Conservation (phyloP, 2,113 vertebrate species). For the Penelope pileata region DNA sequence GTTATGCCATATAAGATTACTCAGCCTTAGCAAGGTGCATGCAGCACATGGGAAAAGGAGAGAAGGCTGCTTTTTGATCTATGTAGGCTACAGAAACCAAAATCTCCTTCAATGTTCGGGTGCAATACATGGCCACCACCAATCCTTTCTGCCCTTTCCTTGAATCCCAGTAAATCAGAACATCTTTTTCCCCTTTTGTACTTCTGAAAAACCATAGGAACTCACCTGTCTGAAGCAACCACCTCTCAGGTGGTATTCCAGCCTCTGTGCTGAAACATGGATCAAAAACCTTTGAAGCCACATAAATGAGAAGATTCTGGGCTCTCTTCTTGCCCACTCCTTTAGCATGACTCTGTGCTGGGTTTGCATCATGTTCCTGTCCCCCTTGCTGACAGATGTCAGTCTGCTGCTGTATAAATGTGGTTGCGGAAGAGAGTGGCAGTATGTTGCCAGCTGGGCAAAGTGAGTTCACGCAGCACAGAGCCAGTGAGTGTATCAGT, state of each 20-base stretch:
- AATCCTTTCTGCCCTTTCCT: not conserved
- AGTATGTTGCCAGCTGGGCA: not conserved
- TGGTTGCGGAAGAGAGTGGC: not conserved
- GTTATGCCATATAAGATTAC: not conserved
- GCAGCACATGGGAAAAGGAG: not conserved
- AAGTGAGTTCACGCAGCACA: not conserved
- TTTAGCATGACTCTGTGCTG: not conserved
- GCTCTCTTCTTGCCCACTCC: not conserved
- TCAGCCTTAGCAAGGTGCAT: not conserved
- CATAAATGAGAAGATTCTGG: not conserved
- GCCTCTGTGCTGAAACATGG: not conserved
- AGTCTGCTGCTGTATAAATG: not conserved
- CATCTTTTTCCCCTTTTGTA: not conserved
- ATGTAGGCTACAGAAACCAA: not conserved
- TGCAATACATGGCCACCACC: fast-evolving
- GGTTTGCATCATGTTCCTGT: not conserved
- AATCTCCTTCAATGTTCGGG: not conserved
- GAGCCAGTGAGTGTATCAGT: not conserved
- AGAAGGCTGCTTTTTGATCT: not conserved
- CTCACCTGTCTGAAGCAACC: not conserved
- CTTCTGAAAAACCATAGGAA: not conserved
- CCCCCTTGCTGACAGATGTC: not conserved
- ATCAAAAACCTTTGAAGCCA: not conserved
- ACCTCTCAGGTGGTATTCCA: not conserved
- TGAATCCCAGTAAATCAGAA: not conserved